Evolutionary conservation across 2,888 invertebrate species (phyloP), one percentile per base, ranked within the genome.

Genomic region (Dione vanillae): DNA sequence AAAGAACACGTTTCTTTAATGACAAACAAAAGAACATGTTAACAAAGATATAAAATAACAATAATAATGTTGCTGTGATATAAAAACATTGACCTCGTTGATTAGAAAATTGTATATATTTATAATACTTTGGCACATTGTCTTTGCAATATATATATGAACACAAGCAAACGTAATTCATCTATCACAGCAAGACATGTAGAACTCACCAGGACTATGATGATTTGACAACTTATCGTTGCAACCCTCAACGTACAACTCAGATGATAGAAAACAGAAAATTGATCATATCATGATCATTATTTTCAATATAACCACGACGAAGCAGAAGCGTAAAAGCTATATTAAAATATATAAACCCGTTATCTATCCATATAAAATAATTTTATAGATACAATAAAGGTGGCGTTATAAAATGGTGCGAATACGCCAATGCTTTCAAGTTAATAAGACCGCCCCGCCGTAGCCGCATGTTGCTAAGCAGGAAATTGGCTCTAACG

Each of bases 361-460:
- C 9, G 37, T 64, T 37, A 47, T 64, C 47, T 49, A 64, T 64
- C 37, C 49, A 9, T 64, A 49, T 64, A 61, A 61, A 64, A 49
- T 61, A 40, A 69, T 71, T 71, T 71, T 71, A 69, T 40, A 65
- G 41, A 54, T 52, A 59, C 37, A 45, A 65, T 71, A 69, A 69
- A 65, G 65, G 45, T 65, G 45, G 59, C 11, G 65, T 65, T 59
- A 71, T 65, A 49, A 64, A 67, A 67, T 40, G 58, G 68, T 58
- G 64, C 41, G 45, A 68, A 71, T 27, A 52, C 51, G 43, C 52
- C 71, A 59, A 68, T 64, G 68, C 71, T 65, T 68, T 58, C 68
- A 68, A 68, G 51, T 58, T 68, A 58, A 65, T 71, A 68, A 59
- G 45, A 19, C 59, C 43, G 45, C 52, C 40, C 40, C 45, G 41